Evolutionary conservation across 2,113 vertebrate species (phyloP), one percentile per base, ranked within the genome.

Genomic region (Ctenodactylus gundi): DNA sequence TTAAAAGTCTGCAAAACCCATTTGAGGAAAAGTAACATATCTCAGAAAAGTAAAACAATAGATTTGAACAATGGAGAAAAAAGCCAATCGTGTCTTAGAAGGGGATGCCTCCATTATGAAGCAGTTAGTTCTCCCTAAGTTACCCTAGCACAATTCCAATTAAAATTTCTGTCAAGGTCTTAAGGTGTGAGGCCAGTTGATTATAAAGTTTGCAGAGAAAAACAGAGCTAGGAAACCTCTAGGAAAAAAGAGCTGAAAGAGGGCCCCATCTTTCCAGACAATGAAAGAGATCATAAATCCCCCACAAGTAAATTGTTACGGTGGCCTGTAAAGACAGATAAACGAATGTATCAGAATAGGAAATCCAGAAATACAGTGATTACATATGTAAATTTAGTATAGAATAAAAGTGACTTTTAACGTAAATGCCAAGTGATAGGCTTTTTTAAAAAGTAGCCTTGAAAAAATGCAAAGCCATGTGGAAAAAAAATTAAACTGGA

Each of bases 401-500:
- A n/a, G 7, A 57, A 62, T 84, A 57, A 95, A 94, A 64, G 27
- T 49, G 27, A 20, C 67, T 51, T 13, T 39, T 91, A 31, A 57
- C 65, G 65, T 82, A 55, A 25, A 3, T 65, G 31, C 44, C 27
- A 93, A 80, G 34, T 90, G 34, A 60, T 78, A 11, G 9, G 88
- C 11, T 87, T 85, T 67, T 60, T 85, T 73, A 77, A 93, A n/a
- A 55, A 39, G 23, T 68, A 13, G 17, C 20, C 25, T 27, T 86
- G 53, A 78, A 55, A 72, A 88, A 77, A 83, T 82, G 17, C 51
- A 91, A 39, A 94, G 5, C 89, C 75, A 44, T 58, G 15, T 55
- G 49, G 67, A 21, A 75, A 78, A 91, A 82, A 88, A 88, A 76
- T 76, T 55, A 87, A 87, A 41, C 31, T 86, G n/a, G 34, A 78